Percentiles rank a stretch among this genome's conserved stretches.
phyloP scores from a whole-genome alignment of 2,888 invertebrate species.

The Hoplodrina blanda region DNA sequence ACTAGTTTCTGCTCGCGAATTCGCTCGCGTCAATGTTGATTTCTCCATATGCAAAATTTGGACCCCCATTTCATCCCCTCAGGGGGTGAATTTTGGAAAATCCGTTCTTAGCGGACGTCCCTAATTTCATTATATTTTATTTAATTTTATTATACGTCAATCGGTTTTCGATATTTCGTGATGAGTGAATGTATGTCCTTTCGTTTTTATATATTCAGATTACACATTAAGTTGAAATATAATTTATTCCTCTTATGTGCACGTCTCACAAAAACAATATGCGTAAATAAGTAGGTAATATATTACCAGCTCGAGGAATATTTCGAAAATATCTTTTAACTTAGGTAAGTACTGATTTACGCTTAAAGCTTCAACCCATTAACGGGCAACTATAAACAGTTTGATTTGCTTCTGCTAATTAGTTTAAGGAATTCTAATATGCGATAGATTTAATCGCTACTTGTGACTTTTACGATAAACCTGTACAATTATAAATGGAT shows the following conservation, averaged over 20 bases:
- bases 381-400: constrained; percentile 31
- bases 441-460: constrained; percentile 34
- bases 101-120: no score
- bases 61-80: no score
- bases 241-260: constrained; percentile 73
- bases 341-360: constrained; percentile 41
- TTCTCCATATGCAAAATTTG: no score
- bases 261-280: constrained; percentile 35
- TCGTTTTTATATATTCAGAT: no score
- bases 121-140: no score
- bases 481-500: constrained; percentile 1
- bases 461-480: constrained; percentile 39
- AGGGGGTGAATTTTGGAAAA: no score
- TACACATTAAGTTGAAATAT: constrained; percentile 29
- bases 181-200: no score
- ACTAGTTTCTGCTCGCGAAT: no score
- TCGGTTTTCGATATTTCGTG: no score
- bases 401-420: constrained; percentile 41
- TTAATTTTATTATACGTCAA: no score
- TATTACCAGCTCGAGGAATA: constrained; percentile 15
- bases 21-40: no score
- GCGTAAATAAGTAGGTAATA: constrained; percentile 27
- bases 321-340: constrained; percentile 28
- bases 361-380: constrained; percentile 23
- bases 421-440: constrained; percentile 37